Percentiles rank a stretch among this genome's conserved stretches.
phyloP scores from a whole-genome alignment of 2,113 vertebrate genomes.

The Gadus macrocephalus region DNA sequence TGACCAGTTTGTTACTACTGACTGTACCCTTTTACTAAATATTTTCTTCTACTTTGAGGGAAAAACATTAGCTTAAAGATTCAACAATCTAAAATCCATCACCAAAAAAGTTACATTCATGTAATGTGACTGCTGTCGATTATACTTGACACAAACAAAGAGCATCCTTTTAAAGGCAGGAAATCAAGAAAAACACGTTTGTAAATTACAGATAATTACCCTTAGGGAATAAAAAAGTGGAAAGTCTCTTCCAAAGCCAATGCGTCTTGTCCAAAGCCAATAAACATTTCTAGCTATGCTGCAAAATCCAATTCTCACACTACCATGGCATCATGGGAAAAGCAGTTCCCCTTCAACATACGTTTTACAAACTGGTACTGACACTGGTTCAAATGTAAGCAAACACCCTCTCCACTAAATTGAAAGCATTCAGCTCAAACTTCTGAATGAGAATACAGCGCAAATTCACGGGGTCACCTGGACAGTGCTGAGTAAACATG shows the following conservation, averaged over 20 bases:
- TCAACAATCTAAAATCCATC: no score
- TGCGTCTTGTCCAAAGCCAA: not conserved
- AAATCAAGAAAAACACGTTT: no score
- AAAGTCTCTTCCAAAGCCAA: not conserved
- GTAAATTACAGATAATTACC: constrained; percentile 18
- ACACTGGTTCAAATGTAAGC: constrained; percentile 24
- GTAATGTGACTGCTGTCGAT: no score
- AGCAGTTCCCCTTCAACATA: constrained; percentile 27
- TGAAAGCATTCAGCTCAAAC: constrained; percentile 19
- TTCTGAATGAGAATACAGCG: constrained; percentile 26
- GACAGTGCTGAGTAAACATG: constrained; percentile 45
- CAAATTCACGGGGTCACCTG: constrained; percentile 21
- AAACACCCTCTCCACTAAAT: constrained; percentile 32
- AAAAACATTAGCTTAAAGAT: no score
- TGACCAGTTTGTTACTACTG: constrained; percentile 32
- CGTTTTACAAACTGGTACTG: constrained; percentile 26
- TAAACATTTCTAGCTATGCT: not conserved
- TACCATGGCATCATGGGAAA: not conserved
- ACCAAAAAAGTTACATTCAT: no score
- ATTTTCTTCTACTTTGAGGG: no score
- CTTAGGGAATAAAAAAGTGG: not conserved
- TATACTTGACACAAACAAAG: no score
- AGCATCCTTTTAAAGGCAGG: no score
- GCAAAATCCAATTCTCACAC: constrained; percentile 30
- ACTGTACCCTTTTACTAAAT: constrained; percentile 1